Percentiles rank a stretch among this genome's conserved stretches.
phyloP scores from a whole-genome alignment of 1,140 invertebrate species.

The Sarcophaga bullata region DNA sequence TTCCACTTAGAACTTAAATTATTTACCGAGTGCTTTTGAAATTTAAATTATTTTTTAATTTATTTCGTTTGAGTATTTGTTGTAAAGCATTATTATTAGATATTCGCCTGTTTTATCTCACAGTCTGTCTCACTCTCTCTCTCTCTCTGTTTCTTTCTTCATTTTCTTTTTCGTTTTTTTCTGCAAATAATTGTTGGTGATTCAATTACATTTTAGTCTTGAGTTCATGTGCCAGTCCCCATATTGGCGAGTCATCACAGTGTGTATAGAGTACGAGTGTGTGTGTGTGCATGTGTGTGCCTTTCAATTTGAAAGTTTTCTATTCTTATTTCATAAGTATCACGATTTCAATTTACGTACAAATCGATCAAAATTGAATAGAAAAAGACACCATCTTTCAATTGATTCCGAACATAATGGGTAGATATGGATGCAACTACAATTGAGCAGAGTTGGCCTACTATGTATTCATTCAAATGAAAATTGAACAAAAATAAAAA shows the following conservation, averaged over 20 bases:
- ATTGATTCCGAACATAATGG: no score
- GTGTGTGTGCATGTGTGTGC: background rate
- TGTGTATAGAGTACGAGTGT: no score
- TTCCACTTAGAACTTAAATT: no score
- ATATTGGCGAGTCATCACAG: no score
- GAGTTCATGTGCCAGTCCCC: background rate
- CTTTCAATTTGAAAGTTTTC: constrained; percentile 8
- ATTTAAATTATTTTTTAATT: no score
- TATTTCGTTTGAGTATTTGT: no score
- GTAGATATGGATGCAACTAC: no score
- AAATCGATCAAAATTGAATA: constrained; percentile 9
- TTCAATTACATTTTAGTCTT: background rate
- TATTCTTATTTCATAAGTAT: constrained; percentile 2
- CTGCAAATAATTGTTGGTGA: background rate
- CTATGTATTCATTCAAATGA: background rate
- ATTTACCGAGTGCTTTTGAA: no score
- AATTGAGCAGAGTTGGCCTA: no score
- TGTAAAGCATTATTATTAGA: no score
- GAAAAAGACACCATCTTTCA: background rate
- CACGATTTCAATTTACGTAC: constrained; percentile 21
- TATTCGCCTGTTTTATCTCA: no score
- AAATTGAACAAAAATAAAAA: background rate
- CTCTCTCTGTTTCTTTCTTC: background rate
- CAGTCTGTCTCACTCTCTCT: no score
- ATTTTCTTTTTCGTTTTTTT: background rate